Percentiles rank a stretch among this genome's conserved stretches.
These are phyloP conservation scores for Lypha dubia DNA, from an alignment of 2,888 invertebrate genomes.

Conservation along the genomic window DNA sequence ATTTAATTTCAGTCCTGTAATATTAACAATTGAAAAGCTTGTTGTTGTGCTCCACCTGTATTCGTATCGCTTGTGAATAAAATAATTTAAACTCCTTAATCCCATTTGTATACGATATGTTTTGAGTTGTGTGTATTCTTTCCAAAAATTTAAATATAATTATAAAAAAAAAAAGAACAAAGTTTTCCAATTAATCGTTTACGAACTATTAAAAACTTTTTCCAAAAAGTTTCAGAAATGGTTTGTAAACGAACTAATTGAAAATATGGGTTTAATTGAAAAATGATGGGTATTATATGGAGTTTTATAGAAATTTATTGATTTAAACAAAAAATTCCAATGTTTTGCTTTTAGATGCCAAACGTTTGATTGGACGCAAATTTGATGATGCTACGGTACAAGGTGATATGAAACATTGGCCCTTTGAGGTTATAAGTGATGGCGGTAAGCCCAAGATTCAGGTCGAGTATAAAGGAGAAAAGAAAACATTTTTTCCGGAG, in stretches of 20 bases:
- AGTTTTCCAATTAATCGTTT: background rate
- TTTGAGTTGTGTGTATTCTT: conserved; percentile 57
- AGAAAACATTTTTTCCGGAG: conserved; percentile 95
- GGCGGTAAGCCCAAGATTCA: conserved; percentile 92
- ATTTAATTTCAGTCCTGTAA: conserved; percentile 70
- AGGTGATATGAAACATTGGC: conserved; percentile 97
- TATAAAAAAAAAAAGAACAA: conserved; percentile 13
- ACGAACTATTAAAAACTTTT: conserved; percentile 12
- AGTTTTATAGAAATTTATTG: background rate
- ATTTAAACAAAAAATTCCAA: background rate
- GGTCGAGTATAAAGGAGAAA: conserved; percentile 94
- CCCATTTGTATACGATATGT: conserved; percentile 32
- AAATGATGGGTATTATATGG: conserved; percentile 41
- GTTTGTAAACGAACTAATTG: conserved; percentile 39
- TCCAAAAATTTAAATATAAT: conserved; percentile 42
- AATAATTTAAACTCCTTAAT: conserved; percentile 26
- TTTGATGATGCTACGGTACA: conserved; percentile 95
- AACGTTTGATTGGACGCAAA: conserved; percentile 96
- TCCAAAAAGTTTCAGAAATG: conserved; percentile 9
- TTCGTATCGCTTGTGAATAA: conserved; percentile 48
- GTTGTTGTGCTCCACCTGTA: conserved; percentile 61
- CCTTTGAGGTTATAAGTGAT: conserved; percentile 93
- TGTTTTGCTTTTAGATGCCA: conserved; percentile 88
- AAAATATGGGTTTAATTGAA: conserved; percentile 38
- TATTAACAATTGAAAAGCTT: conserved; percentile 40